Base-by-base conservation (phyloP, 1,140 invertebrate species). In the Cydia amplana region DNA sequence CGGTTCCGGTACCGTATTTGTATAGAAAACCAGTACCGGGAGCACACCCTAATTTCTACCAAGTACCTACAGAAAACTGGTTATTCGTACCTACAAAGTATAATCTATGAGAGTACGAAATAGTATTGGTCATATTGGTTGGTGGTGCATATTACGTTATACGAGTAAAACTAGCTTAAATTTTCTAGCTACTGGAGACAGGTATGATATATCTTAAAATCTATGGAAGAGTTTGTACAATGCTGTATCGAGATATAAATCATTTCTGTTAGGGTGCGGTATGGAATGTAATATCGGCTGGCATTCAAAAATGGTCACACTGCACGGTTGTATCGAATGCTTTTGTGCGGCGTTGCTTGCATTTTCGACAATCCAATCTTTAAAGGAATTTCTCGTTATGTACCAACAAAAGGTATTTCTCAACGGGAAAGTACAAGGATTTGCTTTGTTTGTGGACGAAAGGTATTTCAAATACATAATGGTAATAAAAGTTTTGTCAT, bases 251-350 rank as follows among this genome's bases (percentile, higher is more conserved):
- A n/a, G 23, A 60, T 40, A 40, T 70, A 70, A 43, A 70, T 70
- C 65, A 70, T 70, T 36, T 32, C 65, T 10, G 32, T 10, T 18
- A 23, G 65, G 28, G 28, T 36, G 65, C 32, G 64, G 28, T 70
- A 70, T 70, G 65, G 65, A 70, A 70, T 70, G 65, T 36, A 70
- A 70, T 70, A 70, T 36, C 28, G 65, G 1, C 28, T 36, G 65
- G 65, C 65, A 70, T 70, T 70, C 65, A 70, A 70, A 70, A 70
- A 70, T 40, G n/a, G 65, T 36, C 32, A 70, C n/a, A 18, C 65
- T 40, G 65, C 28, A 67, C 6, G 65, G 65, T 36, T 70, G 65
- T 70, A 70, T 70, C 36, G 65, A 7, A 65, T 65, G 25, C 65
- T 43, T 40, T 60, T 60, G 55, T 70, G 65, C n/a, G 5, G 65